phyloP scores from a whole-genome alignment of 2,888 invertebrate genomes.

The Euplagia quadripunctaria region DNA sequence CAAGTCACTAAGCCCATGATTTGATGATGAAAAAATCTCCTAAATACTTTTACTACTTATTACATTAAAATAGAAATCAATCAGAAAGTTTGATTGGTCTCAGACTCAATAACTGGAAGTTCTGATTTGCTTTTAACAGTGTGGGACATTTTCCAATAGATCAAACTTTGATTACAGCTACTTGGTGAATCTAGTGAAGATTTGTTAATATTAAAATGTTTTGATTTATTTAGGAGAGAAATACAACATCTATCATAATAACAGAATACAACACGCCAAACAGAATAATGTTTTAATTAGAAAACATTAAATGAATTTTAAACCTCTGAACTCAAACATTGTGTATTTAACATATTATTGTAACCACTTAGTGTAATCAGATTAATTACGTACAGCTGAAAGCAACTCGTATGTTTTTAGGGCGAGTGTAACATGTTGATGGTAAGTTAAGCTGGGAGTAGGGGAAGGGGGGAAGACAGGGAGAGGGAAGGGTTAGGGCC shows the following conservation, averaged over 20 bases:
- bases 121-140: conserved; percentile 16
- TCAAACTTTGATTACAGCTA: conserved; percentile 32
- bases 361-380: no score
- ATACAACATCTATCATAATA: neutral
- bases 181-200: conserved; percentile 7
- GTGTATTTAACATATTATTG: neutral
- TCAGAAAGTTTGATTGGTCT: conserved; percentile 43
- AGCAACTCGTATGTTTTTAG: no score
- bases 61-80: conserved; percentile 48
- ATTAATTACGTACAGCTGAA: no score
- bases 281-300: no score
- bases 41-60: conserved; percentile 23
- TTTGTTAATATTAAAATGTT: neutral
- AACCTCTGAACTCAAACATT: neutral
- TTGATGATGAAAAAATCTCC: conserved; percentile 4
- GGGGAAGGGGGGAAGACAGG: no score
- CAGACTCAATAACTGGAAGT: conserved; percentile 44
- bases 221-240: neutral
- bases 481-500: no score
- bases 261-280: no score
- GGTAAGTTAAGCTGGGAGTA: no score
- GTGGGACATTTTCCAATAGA: conserved; percentile 24
- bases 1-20: neutral
- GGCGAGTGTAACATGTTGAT: no score
- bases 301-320: neutral